Evolutionary conservation across 2,797 vertebrate genomes (phyloP), one percentile per base, ranked within the genome.

Genomic region (Knipowitschia caucasica): DNA sequence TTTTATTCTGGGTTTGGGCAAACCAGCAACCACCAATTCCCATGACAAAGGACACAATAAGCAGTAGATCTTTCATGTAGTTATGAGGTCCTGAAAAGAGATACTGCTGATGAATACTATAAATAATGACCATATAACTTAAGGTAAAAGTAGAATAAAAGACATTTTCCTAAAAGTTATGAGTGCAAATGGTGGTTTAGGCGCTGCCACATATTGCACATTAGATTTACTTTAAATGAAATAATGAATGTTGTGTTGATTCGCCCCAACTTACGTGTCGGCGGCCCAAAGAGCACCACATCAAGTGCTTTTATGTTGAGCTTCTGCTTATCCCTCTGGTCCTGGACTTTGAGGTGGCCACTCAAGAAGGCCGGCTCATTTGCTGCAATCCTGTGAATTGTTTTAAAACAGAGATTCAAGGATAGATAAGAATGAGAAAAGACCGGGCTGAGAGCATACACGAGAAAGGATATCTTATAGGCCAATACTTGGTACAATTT

Each of bases 11-110:
- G 1, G 88, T 89, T 71, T 94, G 94, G 15, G 97, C 95, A 85
- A 99, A 99, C 94, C 94, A 98, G 87, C 94, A 98, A 56, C 95
- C 97, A 15, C 96, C 94, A 67, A 98, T 86, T 44, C 96, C 96
- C 89, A 98, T 98, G 68, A 98, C 90, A 75, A 96, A 94, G 7
- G 96, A 98, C 67, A 99, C 89, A 15, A 94, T 93, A 54, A 99
- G 91, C 59, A 98, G 77, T 78, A 98, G 89, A 87, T 99, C 97
- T 73, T 99, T 99, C 94, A 98, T 93, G 91, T 95, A 99, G 81
- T 98, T 98, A 82, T 98, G 97, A 34, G 88, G 89, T 7, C 90
- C 90, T 92, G 21, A 21, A n/a, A 50, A 35, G 33, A 3, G 64
- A 51, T 25, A 6, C 17, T 31, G 15, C 47, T 15, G 1, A 34